Base-by-base conservation (phyloP, 2,888 invertebrate genomes). In the Molorchus minor region DNA sequence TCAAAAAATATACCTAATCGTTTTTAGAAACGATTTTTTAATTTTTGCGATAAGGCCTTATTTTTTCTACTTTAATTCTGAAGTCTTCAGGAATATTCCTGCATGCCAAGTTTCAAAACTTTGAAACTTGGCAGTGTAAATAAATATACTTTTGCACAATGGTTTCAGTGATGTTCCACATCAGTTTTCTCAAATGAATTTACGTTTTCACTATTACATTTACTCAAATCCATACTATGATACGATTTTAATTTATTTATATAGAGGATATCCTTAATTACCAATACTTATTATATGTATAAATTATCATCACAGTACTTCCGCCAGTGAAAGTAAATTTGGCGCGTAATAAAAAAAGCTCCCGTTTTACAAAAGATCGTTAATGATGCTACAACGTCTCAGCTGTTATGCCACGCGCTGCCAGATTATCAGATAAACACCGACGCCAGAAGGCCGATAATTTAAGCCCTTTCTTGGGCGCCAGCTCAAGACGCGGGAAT, bases 391-490 rank as follows among this genome's bases (percentile, higher is more conserved):
- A 59, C 54, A 59, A 54, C 16, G 40, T 8, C 51, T 67, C 70
- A 67, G 67, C 68, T 67, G 68, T 68, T 64, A 44, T 41, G 64
- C 56, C 66, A 68, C 68, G 64, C 68, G 57, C 61, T 61, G 17
- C 55, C 49, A 58, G 68, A 68, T 70, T 58, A 58, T 46, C 61
- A 62, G 70, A 70, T 68, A 68, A 68, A 60, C 56, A 53, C 53
- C 47, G 60, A 62, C 65, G 58, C 57, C 66, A 69, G 63, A 68
- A 64, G 66, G 67, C 57, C 51, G 35, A 55, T 56, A 40, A 58
- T 43, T 44, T 25, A 43, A 62, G 61, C 46, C 61, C 59, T 63
- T 65, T 61, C 58, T 58, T 58, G 46, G 61, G 58, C 53, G 55
- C 36, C 60, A 41, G 29, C 46, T 36, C 25, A 53, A 56, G 56